phyloP scores from a whole-genome alignment of 2,888 invertebrate species.

The Mesorhabditis belari region DNA sequence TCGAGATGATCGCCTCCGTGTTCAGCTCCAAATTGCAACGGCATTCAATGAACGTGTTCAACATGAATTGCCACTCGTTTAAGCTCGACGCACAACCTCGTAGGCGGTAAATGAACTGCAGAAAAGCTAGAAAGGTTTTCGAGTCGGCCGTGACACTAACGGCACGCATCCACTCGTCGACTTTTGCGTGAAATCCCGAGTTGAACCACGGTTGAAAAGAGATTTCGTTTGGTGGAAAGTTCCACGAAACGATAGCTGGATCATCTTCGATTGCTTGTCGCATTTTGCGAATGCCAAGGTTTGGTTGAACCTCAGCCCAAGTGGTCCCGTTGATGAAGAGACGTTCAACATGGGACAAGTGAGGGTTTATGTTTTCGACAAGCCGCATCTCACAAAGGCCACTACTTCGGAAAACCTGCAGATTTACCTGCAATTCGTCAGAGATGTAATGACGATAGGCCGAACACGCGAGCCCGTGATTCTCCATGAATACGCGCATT shows the following conservation, averaged over 20 bases:
- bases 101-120: not conserved
- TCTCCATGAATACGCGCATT: not conserved
- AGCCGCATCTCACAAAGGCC: constrained; percentile 3
- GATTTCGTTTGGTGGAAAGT: no score
- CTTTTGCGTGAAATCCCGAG: not conserved
- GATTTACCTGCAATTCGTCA: not conserved
- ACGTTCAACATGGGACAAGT: not conserved
- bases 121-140: not conserved
- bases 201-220: no score
- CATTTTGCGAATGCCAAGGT: not conserved
- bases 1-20: not conserved
- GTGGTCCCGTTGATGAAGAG: not conserved
- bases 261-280: not conserved
- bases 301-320: not conserved
- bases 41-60: constrained; percentile 2
- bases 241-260: no score
- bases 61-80: not conserved
- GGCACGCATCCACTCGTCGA: constrained; percentile 1
- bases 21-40: not conserved
- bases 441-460: constrained; percentile 1
- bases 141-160: not conserved
- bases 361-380: constrained; percentile 1
- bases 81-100: not conserved
- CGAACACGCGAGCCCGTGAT: not conserved
- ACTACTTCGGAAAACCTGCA: constrained; percentile 2